A percentile compares a stretch with the other conserved stretches of the same genome.
phyloP scores from a whole-genome alignment of 2,797 vertebrate species.

The Mormyrops boulengeri region DNA sequence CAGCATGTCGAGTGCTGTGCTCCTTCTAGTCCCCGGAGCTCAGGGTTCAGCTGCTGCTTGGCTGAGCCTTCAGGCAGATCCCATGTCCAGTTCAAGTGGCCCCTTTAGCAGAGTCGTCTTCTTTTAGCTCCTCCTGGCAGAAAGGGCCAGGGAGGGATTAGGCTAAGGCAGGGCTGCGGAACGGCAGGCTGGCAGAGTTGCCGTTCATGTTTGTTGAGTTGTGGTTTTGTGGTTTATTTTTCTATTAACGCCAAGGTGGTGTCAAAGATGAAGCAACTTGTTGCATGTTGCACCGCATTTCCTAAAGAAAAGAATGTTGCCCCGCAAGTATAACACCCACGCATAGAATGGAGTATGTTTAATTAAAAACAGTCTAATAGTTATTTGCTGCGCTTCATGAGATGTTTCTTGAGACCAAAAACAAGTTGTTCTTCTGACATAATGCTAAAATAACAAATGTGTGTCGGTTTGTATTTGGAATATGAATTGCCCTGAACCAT shows the following conservation, averaged over 20 bases:
- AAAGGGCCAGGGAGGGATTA: neutral
- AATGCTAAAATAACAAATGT: neutral
- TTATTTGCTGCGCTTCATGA: neutral
- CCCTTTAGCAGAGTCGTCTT: slow-evolving; percentile 3
- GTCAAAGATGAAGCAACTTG: neutral
- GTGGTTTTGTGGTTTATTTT: neutral
- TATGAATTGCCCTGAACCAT: neutral
- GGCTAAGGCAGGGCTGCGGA: neutral
- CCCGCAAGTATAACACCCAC: neutral
- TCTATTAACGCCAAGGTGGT: neutral
- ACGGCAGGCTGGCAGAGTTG: neutral
- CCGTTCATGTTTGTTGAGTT: neutral
- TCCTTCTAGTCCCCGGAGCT: slow-evolving; percentile 46
- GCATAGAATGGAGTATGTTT: neutral
- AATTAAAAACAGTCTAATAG: neutral
- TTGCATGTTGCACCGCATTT: neutral
- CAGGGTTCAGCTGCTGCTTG: slow-evolving; percentile 51
- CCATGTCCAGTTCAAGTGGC: slow-evolving; percentile 52
- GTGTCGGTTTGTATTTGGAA: neutral
- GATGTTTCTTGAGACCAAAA: neutral
- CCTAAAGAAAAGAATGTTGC: neutral
- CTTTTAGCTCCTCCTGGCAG: neutral
- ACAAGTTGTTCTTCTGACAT: neutral
- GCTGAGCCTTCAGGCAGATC: slow-evolving; percentile 46
- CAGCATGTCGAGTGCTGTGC: slow-evolving; percentile 39